These are phyloP conservation scores for Augiades crinisus DNA, from an alignment of 2,888 invertebrate species.

Conservation along the genomic window DNA sequence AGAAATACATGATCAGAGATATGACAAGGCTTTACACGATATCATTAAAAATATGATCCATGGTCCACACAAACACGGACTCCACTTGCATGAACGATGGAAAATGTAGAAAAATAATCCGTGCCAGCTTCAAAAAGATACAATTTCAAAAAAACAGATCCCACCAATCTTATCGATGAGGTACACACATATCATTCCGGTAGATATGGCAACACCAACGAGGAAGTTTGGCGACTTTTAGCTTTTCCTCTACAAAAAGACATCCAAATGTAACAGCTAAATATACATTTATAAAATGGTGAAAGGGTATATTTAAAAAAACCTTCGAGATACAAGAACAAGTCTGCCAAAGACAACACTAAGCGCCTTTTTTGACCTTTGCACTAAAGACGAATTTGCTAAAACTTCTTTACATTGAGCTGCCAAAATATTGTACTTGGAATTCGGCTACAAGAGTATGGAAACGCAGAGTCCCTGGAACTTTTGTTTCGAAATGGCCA, in stretches of 20 bases:
- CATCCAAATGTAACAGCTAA: conserved; percentile 26
- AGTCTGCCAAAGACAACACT: too few species aligned
- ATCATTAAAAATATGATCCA: conserved; percentile 22
- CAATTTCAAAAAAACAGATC: too few species aligned
- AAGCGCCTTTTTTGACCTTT: too few species aligned
- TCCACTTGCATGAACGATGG: conserved; percentile 17
- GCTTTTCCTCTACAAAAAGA: not conserved
- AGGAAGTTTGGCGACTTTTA: not conserved
- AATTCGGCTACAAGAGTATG: too few species aligned
- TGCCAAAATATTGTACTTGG: too few species aligned
- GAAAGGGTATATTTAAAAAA: not conserved
- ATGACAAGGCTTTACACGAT: conserved; percentile 27
- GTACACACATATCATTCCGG: conserved; percentile 28
- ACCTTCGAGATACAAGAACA: not conserved
- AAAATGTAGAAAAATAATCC: conserved; percentile 28
- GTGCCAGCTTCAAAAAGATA: conserved; percentile 9
- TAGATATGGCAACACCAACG: not conserved
- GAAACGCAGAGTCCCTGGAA: too few species aligned
- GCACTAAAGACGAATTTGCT: too few species aligned
- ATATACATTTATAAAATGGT: conserved; percentile 13
- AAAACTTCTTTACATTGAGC: too few species aligned
- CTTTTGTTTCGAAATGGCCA: too few species aligned
- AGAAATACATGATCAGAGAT: conserved; percentile 22
- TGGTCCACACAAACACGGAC: not conserved
- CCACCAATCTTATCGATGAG: conserved; percentile 29